phyloP scores from a whole-genome alignment of 1,140 invertebrate species.

The Euura lappo region DNA sequence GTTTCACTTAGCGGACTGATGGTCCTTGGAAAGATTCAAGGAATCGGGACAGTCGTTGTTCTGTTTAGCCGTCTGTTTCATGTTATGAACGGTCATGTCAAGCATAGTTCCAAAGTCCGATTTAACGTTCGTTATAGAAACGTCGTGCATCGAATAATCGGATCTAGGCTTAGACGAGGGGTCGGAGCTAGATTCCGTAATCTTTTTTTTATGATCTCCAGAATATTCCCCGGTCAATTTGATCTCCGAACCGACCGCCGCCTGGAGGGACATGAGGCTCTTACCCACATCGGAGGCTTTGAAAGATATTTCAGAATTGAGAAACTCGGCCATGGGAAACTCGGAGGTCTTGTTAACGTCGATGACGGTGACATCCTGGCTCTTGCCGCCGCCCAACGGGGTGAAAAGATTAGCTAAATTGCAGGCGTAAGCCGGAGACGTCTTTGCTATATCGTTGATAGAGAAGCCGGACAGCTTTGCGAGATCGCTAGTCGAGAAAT shows the following conservation, averaged over 20 bases:
- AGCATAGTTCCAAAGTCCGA: conserved; percentile 46
- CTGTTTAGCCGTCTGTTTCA: conserved; percentile 43
- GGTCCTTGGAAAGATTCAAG: conserved; percentile 54
- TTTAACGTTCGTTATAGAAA: conserved; percentile 46
- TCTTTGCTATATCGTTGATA: conserved; percentile 53
- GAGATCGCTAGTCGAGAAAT: conserved; percentile 47
- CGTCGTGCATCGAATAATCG: conserved; percentile 47
- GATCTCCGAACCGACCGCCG: background rate
- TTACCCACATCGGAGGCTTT: background rate
- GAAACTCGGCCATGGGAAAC: conserved; percentile 30
- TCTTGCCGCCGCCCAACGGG: conserved; percentile 37
- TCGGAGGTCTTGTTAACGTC: conserved; percentile 42
- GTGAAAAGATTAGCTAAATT: conserved; percentile 57
- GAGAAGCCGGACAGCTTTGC: conserved; percentile 54
- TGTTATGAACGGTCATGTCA: conserved; percentile 48
- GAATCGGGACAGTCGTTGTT: conserved; percentile 44
- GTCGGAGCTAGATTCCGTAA: background rate
- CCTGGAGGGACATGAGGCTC: background rate
- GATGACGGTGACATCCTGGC: conserved; percentile 27
- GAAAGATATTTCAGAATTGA: background rate
- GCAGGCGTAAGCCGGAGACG: conserved; percentile 51
- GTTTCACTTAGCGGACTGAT: conserved; percentile 27
- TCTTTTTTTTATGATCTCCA: conserved; percentile 42
- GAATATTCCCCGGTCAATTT: conserved; percentile 43
- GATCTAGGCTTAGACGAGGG: conserved; percentile 5